Base-by-base conservation (phyloP, 2,888 invertebrate species). In the Antitype chi region DNA sequence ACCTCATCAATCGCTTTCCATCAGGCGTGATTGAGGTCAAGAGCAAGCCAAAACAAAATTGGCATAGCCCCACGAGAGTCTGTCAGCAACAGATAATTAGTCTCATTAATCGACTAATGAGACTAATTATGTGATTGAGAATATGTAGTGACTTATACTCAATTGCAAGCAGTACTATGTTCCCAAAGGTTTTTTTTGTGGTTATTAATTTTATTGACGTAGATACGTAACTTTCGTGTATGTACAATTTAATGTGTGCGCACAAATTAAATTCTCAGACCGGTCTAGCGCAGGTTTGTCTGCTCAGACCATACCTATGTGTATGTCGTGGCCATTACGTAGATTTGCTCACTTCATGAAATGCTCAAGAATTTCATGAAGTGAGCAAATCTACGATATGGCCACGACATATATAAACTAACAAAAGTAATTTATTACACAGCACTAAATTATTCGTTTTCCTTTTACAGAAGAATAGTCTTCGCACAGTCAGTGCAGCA, bases 381-480 rank as follows among this genome's bases (percentile, higher is more conserved):
- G n/a, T n/a, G n/a, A n/a, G n/a, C n/a, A n/a, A n/a, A n/a, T n/a
- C n/a, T n/a, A n/a, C n/a, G n/a, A n/a, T n/a, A n/a, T n/a, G n/a
- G n/a, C n/a, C n/a, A n/a, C n/a, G n/a, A n/a, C n/a, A n/a, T n/a
- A n/a, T n/a, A n/a, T n/a, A n/a, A n/a, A n/a, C n/a, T n/a, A n/a
- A 64, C 9, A 47, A 23, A 62, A 11, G 23, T 32, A 13, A 38
- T 38, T 23, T 62, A 38, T 25, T 28, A 49, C 7, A 28, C 1
- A 25, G 25, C 20, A 67, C n/a, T 13, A 60, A 0, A 47, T 25
- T 2, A 28, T 17, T 1, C 0, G 1, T 64, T 64, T 73, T 70
- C 0, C 23, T 20, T 71, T 87, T 76, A 28, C 82, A 87, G 87
- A 87, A 76, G 63, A 83, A 66, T 63, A 83, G 85, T n/a, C 47